Evolutionary conservation across 2,888 invertebrate genomes (phyloP).

Genomic region (Thecocarcelia acutangulata): DNA sequence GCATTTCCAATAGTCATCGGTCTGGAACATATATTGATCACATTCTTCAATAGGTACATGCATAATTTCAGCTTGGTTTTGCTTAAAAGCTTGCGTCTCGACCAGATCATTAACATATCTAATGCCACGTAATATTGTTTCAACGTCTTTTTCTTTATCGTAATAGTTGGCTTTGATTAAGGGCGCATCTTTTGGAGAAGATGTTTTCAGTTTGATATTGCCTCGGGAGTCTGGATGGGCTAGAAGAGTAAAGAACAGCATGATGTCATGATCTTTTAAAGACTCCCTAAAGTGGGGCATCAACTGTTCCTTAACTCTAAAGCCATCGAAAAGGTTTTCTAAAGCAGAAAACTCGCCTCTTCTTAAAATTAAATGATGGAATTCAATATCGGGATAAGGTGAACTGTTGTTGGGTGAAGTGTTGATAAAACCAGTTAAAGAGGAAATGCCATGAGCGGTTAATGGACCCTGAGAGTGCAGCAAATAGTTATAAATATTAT

Average conservation of each 20-base stretch:
- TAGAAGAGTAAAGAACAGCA: conserved; percentile 81
- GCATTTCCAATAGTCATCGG: conserved; percentile 85
- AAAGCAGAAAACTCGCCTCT: conserved; percentile 70
- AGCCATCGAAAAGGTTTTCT: conserved; percentile 45
- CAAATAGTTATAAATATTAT: conserved; percentile 80
- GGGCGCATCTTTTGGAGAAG: conserved; percentile 84
- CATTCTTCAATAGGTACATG: conserved; percentile 64
- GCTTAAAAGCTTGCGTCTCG: conserved; percentile 80
- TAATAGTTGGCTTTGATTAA: conserved; percentile 86
- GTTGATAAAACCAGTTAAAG: conserved; percentile 83
- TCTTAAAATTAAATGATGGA: conserved; percentile 79
- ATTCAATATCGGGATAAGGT: conserved; percentile 84
- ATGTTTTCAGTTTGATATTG: conserved; percentile 82
- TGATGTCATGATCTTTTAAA: conserved; percentile 72
- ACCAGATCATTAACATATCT: conserved; percentile 78
- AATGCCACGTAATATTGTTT: conserved; percentile 83
- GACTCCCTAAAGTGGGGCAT: conserved; percentile 44
- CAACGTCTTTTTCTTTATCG: conserved; percentile 83
- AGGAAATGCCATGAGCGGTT: conserved; percentile 75
- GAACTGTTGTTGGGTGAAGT: conserved; percentile 72
- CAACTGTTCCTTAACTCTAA: conserved; percentile 68
- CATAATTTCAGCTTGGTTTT: conserved; percentile 72
- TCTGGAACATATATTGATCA: conserved; percentile 71
- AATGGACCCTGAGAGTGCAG: conserved; percentile 82
- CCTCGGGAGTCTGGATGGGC: conserved; percentile 83